These are phyloP conservation scores for Dolichoris vasculosae DNA, from an alignment of 1,140 invertebrate genomes.

Conservation along the genomic window DNA sequence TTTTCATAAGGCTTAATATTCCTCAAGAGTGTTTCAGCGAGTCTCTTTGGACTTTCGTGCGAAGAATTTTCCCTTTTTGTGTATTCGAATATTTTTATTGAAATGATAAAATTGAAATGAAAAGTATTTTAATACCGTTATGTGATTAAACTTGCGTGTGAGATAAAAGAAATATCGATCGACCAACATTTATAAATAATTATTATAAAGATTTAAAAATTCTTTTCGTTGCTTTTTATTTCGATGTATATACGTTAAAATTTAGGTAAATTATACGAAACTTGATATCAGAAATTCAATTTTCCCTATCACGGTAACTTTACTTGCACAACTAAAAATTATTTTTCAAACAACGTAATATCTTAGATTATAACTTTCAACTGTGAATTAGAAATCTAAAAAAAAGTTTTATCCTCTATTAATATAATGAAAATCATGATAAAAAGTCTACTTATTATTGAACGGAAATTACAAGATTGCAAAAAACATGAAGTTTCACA, in stretches of 20 bases:
- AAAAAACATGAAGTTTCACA: neutral
- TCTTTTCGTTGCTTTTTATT: neutral
- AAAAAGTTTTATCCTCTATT: neutral
- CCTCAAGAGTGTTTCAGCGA: neutral
- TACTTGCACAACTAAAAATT: too few relatives aligned
- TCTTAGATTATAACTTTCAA: neutral
- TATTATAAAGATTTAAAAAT: constrained; percentile 7
- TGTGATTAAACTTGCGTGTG: neutral
- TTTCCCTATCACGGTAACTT: too few relatives aligned
- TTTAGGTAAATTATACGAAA: too few relatives aligned
- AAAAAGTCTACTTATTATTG: neutral
- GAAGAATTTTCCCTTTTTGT: neutral
- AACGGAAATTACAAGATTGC: neutral
- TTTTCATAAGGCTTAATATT: neutral
- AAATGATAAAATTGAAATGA: neutral
- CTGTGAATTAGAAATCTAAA: neutral
- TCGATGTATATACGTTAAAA: too few relatives aligned
- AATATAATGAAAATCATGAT: neutral
- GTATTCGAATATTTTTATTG: neutral
- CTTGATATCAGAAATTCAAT: too few relatives aligned
- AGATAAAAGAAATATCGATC: neutral
- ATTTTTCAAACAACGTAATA: neutral
- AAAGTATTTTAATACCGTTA: neutral
- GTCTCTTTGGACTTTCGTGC: neutral
- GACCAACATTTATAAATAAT: neutral